These are phyloP conservation scores for Plectrocnemia conspersa DNA, from an alignment of 1,140 invertebrate species.

Conservation along the genomic window DNA sequence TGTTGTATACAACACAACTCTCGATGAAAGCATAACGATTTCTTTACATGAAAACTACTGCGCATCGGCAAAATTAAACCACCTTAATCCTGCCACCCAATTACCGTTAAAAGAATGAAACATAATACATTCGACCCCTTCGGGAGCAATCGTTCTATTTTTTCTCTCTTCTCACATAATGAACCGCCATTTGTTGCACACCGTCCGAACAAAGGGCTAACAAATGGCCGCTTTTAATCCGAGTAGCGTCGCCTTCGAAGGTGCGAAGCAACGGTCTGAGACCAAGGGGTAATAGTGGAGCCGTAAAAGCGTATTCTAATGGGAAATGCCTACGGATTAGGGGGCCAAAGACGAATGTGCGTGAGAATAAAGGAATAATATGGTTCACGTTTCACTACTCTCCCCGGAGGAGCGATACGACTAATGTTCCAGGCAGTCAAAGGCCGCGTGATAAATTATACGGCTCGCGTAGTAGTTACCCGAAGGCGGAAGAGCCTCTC, in stretches of 20 bases:
- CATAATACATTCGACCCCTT: too few relatives aligned
- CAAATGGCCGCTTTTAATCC: constrained; percentile 20
- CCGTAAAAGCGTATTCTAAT: constrained; percentile 30
- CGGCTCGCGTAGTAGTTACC: background rate
- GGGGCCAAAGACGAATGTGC: constrained; percentile 26
- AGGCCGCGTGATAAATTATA: constrained; percentile 31
- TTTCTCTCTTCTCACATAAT: too few relatives aligned
- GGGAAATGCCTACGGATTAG: constrained; percentile 25
- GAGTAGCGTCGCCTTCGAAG: constrained; percentile 3
- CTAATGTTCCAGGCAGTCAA: constrained; percentile 30
- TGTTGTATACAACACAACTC: too few relatives aligned
- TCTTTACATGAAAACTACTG: too few relatives aligned
- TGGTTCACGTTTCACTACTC: constrained; percentile 3
- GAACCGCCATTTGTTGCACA: constrained; percentile 1
- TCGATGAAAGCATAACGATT: too few relatives aligned
- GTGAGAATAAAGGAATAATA: constrained; percentile 17
- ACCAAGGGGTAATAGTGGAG: background rate
- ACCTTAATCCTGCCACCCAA: too few relatives aligned
- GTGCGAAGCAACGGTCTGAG: background rate
- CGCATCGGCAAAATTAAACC: too few relatives aligned
- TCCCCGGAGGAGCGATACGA: constrained; percentile 17
- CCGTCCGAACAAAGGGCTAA: constrained; percentile 11
- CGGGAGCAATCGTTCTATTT: too few relatives aligned
- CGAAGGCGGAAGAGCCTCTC: constrained; percentile 1
- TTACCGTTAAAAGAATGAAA: too few relatives aligned